phyloP scores from a whole-genome alignment of 2,888 invertebrate species.

The Hyposoter dolosus region DNA sequence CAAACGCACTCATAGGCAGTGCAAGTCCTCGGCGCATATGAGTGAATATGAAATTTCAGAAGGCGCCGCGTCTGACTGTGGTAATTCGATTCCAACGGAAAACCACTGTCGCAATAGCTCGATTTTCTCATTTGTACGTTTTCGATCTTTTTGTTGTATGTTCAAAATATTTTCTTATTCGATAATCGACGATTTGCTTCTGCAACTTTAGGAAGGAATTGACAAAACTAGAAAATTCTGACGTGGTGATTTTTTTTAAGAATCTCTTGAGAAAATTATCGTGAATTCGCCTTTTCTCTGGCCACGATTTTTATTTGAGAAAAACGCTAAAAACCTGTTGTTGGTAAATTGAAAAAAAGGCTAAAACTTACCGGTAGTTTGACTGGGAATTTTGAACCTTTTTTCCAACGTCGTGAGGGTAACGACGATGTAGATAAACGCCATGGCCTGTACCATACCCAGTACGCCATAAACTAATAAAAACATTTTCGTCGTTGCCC shows the following conservation, averaged over 20 bases:
- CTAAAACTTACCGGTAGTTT: constrained; percentile 87
- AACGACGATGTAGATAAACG: constrained; percentile 88
- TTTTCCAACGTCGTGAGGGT: constrained; percentile 89
- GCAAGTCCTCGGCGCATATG: neutral
- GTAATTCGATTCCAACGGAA: constrained; percentile 58
- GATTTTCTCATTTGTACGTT: constrained; percentile 21
- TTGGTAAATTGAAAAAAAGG: neutral
- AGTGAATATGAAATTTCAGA: constrained; percentile 59
- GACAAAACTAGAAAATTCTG: no score
- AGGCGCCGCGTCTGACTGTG: constrained; percentile 48
- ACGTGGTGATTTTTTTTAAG: no score
- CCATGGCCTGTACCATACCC: constrained; percentile 89
- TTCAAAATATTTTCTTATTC: no score
- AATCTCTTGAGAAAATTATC: no score
- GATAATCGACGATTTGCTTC: no score
- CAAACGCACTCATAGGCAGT: neutral
- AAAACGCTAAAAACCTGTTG: neutral
- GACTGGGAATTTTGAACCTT: constrained; percentile 89
- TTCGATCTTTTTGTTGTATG: no score
- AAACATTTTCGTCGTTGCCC: constrained; percentile 87
- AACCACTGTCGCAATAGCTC: constrained; percentile 45
- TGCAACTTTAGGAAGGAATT: no score
- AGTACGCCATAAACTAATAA: constrained; percentile 88
- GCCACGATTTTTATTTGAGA: neutral
- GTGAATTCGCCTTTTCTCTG: no score